Evolutionary conservation across 1,140 invertebrate species (phyloP), one percentile per base, ranked within the genome.

Genomic region (Zaprionus vittiger): DNA sequence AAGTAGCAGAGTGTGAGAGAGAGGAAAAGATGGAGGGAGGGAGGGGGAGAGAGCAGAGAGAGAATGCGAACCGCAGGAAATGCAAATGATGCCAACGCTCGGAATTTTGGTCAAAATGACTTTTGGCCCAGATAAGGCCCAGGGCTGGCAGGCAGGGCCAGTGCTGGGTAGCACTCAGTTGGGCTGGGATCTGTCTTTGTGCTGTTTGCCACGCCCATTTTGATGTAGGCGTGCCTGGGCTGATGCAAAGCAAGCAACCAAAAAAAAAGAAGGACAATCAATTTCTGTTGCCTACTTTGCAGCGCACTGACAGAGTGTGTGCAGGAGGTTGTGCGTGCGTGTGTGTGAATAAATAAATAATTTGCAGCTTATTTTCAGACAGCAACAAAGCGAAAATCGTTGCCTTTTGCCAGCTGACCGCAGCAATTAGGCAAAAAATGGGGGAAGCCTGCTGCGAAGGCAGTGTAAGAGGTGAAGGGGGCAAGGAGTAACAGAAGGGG

Each of bases 271-370:
- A 69, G 52, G 37, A 44, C 73, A 60, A 59, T 75, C 41, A 59
- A 75, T 71, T 70, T 70, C 9, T 49, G 49, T 59, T 70, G 60
- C 60, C 59, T 57, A 74, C 59, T 70, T 62, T 69, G 41, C 28
- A 41, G 69, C 49, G 61, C 49, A 15, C 49, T 41, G 34, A 20
- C 14, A 49, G 4, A 31, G 37, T 44, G 24, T 56, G 24, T 28
- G 11, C 12, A 24, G 4, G 14, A 52, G 22, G 22, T 22, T 12
- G n/a, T 69, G 7, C 38, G 37, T 37, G 66, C 41, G 38, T 24
- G 11, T 57, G 28, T 37, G 24, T 75, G 49, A 64, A 83, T 87
- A 74, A 80, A 86, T 86, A 80, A 83, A 87, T 77, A 86, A 83
- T 77, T 68, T 68, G 57, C n/a, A 65, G 69, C 41, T 71, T 76